Percentiles rank a stretch among this genome's conserved stretches.
These are phyloP conservation scores for Syrphus vitripennis DNA, from an alignment of 2,888 invertebrate species.

Conservation along the genomic window DNA sequence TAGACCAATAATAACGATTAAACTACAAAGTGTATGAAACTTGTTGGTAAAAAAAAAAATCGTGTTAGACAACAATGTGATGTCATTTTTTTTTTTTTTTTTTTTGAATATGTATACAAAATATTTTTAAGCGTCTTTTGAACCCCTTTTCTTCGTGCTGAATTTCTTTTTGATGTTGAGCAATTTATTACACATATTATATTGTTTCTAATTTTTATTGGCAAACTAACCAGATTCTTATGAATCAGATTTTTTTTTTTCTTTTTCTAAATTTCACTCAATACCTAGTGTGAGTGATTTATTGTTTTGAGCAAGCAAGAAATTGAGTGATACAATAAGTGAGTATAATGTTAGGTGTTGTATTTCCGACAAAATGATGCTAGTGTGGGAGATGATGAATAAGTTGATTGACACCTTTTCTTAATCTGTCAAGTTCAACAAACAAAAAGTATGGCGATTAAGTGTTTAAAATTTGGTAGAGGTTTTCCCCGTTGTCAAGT, in stretches of 20 bases:
- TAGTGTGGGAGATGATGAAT: neutral
- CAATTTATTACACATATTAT: too few species aligned
- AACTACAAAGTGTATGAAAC: neutral
- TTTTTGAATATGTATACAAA: neutral
- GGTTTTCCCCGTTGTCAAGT: neutral
- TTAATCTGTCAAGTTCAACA: neutral
- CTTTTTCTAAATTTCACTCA: neutral
- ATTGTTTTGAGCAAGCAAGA: neutral
- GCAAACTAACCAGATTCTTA: neutral
- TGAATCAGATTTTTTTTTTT: neutral
- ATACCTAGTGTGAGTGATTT: neutral
- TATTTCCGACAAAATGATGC: neutral
- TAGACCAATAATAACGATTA: conserved; percentile 3
- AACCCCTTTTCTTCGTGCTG: neutral
- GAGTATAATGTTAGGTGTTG: neutral
- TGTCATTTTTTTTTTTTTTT: too few species aligned
- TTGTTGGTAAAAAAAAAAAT: neutral
- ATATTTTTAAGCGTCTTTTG: neutral
- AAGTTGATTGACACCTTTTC: neutral
- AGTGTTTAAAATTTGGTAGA: neutral
- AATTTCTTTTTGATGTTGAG: neutral
- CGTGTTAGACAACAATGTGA: neutral
- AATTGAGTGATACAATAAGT: neutral
- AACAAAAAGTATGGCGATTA: neutral
- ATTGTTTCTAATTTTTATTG: neutral